Conservation (phyloP, 1,140 invertebrate genomes). For the Nautilus pompilius region DNA sequence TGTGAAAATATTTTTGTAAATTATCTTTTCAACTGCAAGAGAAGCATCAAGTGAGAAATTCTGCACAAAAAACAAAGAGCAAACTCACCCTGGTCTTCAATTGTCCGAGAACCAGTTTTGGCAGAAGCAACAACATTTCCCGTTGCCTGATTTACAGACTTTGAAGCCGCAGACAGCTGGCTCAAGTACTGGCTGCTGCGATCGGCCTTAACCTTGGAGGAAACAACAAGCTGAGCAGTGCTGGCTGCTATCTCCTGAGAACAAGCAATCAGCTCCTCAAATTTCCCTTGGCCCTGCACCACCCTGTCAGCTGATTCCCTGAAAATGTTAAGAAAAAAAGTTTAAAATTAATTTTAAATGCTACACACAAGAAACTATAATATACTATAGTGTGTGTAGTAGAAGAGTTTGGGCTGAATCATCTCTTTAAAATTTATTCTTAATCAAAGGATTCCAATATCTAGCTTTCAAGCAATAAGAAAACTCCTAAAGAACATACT, state of each 20-base stretch:
- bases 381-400: too few relatives aligned
- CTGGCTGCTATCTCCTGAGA: slow-evolving; percentile 96
- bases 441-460: too few relatives aligned
- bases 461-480: too few relatives aligned
- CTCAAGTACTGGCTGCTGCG: slow-evolving; percentile 74
- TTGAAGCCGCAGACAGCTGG: slow-evolving; percentile 78
- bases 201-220: slow-evolving; percentile 77
- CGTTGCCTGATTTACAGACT: slow-evolving; percentile 82
- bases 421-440: too few relatives aligned
- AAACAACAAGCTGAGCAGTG: slow-evolving; percentile 94
- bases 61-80: slow-evolving; percentile 29
- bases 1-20: too few relatives aligned
- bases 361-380: too few relatives aligned
- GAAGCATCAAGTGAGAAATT: too few relatives aligned
- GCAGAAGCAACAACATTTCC: slow-evolving; percentile 89
- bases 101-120: slow-evolving; percentile 79
- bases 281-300: slow-evolving; percentile 79
- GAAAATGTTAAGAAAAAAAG: slow-evolving; percentile 2
- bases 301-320: slow-evolving; percentile 92
- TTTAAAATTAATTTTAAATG: too few relatives aligned
- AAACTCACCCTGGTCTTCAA: slow-evolving; percentile 75
- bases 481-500: too few relatives aligned
- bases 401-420: too few relatives aligned
- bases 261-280: slow-evolving; percentile 91
- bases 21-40: too few relatives aligned